Percentiles rank a stretch among this genome's conserved stretches.
phyloP scores from a whole-genome alignment of 2,888 invertebrate species.

The Sericinus montela region DNA sequence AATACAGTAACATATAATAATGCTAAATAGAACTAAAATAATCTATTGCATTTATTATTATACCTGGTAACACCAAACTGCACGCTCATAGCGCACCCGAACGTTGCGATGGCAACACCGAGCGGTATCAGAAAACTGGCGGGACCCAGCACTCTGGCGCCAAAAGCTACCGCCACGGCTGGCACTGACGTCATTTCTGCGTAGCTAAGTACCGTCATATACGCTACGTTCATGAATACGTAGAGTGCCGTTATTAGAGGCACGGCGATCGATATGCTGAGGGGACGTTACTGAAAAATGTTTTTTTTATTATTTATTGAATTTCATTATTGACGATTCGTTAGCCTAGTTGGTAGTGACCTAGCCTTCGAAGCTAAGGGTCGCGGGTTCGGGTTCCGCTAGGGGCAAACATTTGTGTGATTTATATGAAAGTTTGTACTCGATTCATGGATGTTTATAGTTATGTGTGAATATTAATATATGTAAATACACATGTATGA shows the following conservation, averaged over 20 bases:
- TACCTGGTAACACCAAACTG: slow-evolving; percentile 87
- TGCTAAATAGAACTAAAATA: no score
- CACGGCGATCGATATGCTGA: slow-evolving; percentile 89
- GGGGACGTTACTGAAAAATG: slow-evolving; percentile 87
- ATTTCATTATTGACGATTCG: no score
- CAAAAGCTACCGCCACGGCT: slow-evolving; percentile 90
- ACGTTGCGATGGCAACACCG: slow-evolving; percentile 87
- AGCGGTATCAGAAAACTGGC: slow-evolving; percentile 85
- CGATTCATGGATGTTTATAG: no score
- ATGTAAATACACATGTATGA: no score
- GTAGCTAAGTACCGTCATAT: slow-evolving; percentile 87
- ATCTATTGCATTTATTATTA: not conserved
- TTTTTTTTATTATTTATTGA: no score
- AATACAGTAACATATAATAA: no score
- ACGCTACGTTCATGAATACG: slow-evolving; percentile 91
- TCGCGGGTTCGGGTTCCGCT: no score
- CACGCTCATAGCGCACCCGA: slow-evolving; percentile 88
- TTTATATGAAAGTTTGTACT: no score
- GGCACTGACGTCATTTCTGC: slow-evolving; percentile 85
- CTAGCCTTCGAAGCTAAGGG: no score
- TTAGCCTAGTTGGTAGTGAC: no score
- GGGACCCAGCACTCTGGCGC: slow-evolving; percentile 81
- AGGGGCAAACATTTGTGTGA: no score
- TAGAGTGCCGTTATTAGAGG: slow-evolving; percentile 89
- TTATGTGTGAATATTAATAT: no score